These are phyloP conservation scores for Loxodonta africana DNA, from an alignment of 2,113 vertebrate species.

Conservation along the genomic window DNA sequence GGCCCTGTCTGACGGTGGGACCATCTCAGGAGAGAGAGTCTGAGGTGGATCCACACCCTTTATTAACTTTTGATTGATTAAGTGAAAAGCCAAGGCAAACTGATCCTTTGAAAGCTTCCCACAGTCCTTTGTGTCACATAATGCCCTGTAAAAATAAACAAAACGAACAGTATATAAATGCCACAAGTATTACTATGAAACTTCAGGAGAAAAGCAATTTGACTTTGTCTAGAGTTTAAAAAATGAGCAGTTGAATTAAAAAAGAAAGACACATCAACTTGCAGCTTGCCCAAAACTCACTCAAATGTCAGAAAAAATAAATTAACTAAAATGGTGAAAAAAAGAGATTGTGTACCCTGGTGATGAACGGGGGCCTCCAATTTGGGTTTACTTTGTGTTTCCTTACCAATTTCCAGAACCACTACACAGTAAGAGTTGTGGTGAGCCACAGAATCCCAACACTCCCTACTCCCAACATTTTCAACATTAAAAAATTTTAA, in stretches of 20 bases:
- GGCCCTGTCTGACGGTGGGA: conserved; percentile 95
- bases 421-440: background rate
- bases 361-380: background rate
- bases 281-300: conserved; percentile 37
- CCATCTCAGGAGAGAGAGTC: conserved; percentile 95
- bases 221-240: background rate
- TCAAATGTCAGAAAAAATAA: conserved; percentile 5
- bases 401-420: conserved; percentile 51
- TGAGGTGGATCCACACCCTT: conserved; percentile 97
- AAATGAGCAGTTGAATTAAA: conserved; percentile 52
- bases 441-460: conserved; percentile 37
- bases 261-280: conserved; percentile 42
- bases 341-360: background rate
- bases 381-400: conserved; percentile 25
- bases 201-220: background rate
- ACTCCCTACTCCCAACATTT: conserved; percentile 27
- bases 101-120: conserved; percentile 98
- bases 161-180: conserved; percentile 62
- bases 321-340: background rate
- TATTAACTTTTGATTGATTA: conserved; percentile 97
- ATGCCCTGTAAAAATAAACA: conserved; percentile 91
- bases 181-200: conserved; percentile 48
- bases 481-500: conserved; percentile 55
- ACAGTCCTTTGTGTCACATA: conserved; percentile 96
- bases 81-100: conserved; percentile 97